These are phyloP conservation scores for Sciurus carolinensis DNA, from an alignment of 2,797 vertebrate species.

Conservation along the genomic window DNA sequence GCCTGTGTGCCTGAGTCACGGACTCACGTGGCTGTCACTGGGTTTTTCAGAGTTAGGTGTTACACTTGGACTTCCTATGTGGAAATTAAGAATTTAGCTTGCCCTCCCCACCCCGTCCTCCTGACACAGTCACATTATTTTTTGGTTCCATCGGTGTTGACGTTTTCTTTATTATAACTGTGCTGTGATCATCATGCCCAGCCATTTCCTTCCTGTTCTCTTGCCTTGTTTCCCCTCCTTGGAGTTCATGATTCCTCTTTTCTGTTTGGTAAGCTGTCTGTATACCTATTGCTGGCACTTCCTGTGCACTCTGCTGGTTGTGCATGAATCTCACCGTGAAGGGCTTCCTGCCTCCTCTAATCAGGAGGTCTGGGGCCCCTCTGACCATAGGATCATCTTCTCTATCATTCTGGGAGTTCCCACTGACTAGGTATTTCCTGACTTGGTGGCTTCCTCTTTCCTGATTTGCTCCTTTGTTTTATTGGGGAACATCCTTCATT, in stretches of 20 bases:
- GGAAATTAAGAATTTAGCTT: not conserved
- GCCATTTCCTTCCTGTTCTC: conserved; percentile 17
- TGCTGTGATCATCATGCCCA: not conserved
- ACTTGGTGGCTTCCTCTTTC: not conserved
- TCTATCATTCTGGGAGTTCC: not conserved
- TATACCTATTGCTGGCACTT: too few species aligned
- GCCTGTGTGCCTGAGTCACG: not conserved
- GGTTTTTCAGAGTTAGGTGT: not conserved
- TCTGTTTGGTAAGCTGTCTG: not conserved
- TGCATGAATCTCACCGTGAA: rapidly evolving
- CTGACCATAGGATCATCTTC: not conserved
- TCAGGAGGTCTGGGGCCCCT: not conserved
- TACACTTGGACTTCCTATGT: not conserved
- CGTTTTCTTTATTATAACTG: not conserved
- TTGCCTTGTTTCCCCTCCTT: not conserved
- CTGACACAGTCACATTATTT: not conserved
- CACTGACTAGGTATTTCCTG: not conserved
- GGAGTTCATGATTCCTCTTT: not conserved
- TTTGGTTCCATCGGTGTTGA: not conserved
- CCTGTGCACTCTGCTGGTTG: not conserved
- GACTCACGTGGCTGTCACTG: not conserved
- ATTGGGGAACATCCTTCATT: not conserved
- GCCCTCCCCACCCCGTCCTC: not conserved
- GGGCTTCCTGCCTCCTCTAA: not conserved
- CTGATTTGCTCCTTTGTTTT: not conserved